Evolutionary conservation across 2,797 vertebrate genomes (phyloP), one percentile per base, ranked within the genome.

Genomic region (Chromobotia macracanthus): DNA sequence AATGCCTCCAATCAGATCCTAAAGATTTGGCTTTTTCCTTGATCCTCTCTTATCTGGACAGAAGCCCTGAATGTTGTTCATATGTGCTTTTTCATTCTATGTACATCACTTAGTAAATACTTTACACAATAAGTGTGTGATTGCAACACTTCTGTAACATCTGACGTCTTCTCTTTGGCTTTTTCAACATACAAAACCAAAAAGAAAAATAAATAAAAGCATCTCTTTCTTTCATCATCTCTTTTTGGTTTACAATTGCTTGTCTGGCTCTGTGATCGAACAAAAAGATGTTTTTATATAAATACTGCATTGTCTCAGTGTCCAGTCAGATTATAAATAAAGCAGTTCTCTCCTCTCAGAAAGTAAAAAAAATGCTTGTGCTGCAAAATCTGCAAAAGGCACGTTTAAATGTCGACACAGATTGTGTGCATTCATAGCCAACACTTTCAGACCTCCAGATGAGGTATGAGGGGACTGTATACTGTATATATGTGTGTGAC

Each of bases 241-340:
- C 80, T 86, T 89, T 92, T 93, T 90, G 90, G 88, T 86, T 88
- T 91, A 91, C 79, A 90, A 90, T 92, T 91, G 84, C 90, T 86
- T 88, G 87, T 92, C 92, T 93, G 93, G 93, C 93, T 94, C 91
- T 91, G 87, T 87, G 85, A 83, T 90, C 89, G 84, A 87, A 74
- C 82, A 76, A 80, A 78, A 87, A 75, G 81, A 69, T 74, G 84
- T 89, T 89, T 89, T 86, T 88, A 90, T 88, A 92, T 91, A 92
- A 92, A 92, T 91, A 93, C 90, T 90, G 89, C 84, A 90, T 86
- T 88, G 86, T 85, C 88, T 75, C 67, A 89, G 81, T 90, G 89
- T 92, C 89, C 84, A 86, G 87, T 91, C 85, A 80, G 72, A 71
- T 85, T 82, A 87, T 87, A 88, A 88, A 92, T 89, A 91, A 90